These are phyloP conservation scores for Cochlearius cochlearius DNA, from an alignment of 2,113 vertebrate genomes.

Conservation along the genomic window DNA sequence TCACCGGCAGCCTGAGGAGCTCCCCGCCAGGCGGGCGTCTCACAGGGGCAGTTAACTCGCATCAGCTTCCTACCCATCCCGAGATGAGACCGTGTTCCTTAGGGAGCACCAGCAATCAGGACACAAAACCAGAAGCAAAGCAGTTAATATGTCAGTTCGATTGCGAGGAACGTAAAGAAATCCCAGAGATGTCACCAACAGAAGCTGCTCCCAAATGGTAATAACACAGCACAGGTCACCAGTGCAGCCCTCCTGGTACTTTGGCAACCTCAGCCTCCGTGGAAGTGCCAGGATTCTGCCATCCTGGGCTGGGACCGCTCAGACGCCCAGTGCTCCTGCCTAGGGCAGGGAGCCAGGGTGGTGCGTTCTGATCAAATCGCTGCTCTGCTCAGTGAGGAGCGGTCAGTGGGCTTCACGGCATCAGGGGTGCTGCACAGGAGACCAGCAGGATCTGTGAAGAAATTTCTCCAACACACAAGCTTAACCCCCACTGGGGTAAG, in stretches of 20 bases:
- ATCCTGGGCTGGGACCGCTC: background rate
- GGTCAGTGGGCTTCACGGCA: background rate
- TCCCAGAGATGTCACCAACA: background rate
- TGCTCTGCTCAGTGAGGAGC: background rate
- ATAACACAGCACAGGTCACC: background rate
- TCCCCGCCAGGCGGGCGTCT: background rate
- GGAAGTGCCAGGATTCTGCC: background rate
- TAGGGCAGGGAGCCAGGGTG: background rate
- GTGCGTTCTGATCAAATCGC: background rate
- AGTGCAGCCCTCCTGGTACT: background rate
- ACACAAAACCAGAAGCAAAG: background rate
- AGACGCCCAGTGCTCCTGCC: background rate
- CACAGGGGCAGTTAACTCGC: background rate
- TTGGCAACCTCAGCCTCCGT: background rate
- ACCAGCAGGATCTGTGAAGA: background rate
- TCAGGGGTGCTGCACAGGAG: background rate
- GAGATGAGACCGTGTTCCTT: background rate
- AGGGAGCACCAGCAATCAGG: background rate
- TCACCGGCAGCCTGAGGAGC: background rate
- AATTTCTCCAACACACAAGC: background rate
- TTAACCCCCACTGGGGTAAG: background rate
- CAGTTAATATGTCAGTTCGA: background rate
- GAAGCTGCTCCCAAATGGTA: background rate
- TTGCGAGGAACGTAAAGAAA: background rate
- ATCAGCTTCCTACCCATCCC: background rate